Conservation (phyloP, 2,797 vertebrate species). For the Spatula versicolor region DNA sequence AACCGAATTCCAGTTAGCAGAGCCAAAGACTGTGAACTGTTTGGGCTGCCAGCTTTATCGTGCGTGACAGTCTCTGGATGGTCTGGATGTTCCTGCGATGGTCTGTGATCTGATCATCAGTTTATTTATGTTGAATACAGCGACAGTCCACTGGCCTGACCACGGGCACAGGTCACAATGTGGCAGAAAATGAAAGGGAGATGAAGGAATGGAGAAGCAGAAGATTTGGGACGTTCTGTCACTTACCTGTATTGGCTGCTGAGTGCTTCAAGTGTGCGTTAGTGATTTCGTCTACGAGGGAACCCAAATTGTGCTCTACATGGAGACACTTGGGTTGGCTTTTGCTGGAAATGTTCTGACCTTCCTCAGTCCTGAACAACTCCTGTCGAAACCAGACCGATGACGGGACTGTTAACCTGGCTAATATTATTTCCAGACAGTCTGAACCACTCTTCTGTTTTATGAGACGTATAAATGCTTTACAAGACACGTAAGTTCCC, state of each 20-base stretch:
- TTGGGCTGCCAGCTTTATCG: background rate
- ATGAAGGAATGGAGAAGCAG: background rate
- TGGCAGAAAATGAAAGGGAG: background rate
- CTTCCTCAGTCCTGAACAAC: background rate
- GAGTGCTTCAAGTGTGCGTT: background rate
- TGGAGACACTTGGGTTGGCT: background rate
- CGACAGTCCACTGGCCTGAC: background rate
- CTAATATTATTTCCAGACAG: background rate
- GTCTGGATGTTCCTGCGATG: background rate
- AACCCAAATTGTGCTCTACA: background rate
- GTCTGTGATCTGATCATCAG: background rate
- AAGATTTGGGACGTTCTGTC: background rate
- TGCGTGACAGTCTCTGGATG: background rate
- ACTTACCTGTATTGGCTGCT: background rate
- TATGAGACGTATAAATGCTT: background rate
- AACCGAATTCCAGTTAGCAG: background rate
- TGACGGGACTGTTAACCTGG: background rate
- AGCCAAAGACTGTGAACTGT: background rate
- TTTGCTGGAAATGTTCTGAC: background rate
- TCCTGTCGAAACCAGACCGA: background rate
- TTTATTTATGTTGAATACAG: background rate
- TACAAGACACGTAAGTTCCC: background rate
- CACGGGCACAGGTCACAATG: background rate
- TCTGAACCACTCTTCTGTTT: background rate
- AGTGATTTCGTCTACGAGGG: background rate